These are phyloP conservation scores for Myodes glareolus DNA, from an alignment of 2,113 vertebrate species.

Conservation along the genomic window DNA sequence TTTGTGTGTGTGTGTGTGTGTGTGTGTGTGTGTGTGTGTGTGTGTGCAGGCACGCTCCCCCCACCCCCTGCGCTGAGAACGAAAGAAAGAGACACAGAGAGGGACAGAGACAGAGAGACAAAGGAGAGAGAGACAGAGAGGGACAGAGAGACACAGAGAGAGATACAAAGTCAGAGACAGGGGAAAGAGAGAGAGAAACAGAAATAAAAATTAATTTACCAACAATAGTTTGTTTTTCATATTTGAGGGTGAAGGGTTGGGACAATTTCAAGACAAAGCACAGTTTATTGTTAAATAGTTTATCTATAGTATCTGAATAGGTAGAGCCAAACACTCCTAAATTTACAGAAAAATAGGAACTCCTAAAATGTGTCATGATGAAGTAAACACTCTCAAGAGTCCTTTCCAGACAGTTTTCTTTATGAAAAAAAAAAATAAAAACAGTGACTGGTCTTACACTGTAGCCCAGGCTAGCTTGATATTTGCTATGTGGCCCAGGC, in stretches of 20 bases:
- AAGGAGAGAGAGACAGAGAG: background rate
- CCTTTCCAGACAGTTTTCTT: background rate
- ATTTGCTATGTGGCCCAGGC: background rate
- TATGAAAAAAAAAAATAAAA: background rate
- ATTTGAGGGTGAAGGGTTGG: background rate
- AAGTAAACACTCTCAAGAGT: background rate
- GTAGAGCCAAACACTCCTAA: background rate
- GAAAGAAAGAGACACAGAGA: too few relatives aligned
- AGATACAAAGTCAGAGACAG: background rate
- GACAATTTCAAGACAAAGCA: conserved; percentile 45
- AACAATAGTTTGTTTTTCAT: background rate
- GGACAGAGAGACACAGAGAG: background rate
- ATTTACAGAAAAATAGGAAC: conserved; percentile 3
- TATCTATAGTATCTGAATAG: background rate
- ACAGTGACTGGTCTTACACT: background rate
- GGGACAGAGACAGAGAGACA: too few relatives aligned
- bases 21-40: background rate
- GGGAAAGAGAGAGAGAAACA: background rate
- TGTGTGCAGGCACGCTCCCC: background rate
- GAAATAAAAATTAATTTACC: background rate
- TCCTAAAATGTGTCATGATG: background rate
- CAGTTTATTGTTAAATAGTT: conserved; percentile 42
- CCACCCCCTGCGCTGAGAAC: too few relatives aligned
- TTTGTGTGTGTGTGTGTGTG: background rate
- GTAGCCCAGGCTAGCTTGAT: background rate